Evolutionary conservation across 2,797 vertebrate genomes (phyloP), one percentile per base, ranked within the genome.

Genomic region (Valencia hispanica): DNA sequence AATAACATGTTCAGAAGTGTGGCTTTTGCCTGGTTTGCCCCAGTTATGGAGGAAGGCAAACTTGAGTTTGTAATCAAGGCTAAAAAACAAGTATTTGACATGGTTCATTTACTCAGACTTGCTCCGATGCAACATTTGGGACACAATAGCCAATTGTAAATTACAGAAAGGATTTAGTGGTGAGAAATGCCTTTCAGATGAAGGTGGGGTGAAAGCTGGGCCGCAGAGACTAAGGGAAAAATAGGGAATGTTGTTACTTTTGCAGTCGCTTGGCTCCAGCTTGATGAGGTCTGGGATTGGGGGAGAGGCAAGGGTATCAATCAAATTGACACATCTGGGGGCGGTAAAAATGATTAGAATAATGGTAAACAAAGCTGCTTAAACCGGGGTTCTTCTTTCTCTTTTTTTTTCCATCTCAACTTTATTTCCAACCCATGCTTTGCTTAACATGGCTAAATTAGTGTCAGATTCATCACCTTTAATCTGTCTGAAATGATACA

Each of bases 261-360:
- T 81, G 88, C 84, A 82, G 83, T 82, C 22, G 70, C 85, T 84
- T 51, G 48, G 79, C 83, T 83, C 36, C 22, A 53, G 74, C 87
- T 84, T 90, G 90, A 94, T 92, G 90, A 93, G 90, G 91, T 92
- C 85, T 87, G 91, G 92, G 91, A 93, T 80, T 83, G 84, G 69
- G 84, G 86, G 83, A 89, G 88, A 88, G 84, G 83, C 75, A 55
- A 68, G 75, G 70, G 55, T 80, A 93, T 94, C 91, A 92, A 91
- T 94, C 94, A 94, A 70, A 84, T 34, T 91, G 93, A 87, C 91
- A 80, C 9, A 72, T 88, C 81, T 22, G 78, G 75, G 47, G 91
- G 91, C 71, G 68, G 80, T 83, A 81, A 89, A 68, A 87, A 90
- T 91, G 86, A 93, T 93, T 89, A 92, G 90, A 89, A 90, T 93